Evolutionary conservation across 1,140 invertebrate species (phyloP).

Genomic region (Brachionus sp.): DNA sequence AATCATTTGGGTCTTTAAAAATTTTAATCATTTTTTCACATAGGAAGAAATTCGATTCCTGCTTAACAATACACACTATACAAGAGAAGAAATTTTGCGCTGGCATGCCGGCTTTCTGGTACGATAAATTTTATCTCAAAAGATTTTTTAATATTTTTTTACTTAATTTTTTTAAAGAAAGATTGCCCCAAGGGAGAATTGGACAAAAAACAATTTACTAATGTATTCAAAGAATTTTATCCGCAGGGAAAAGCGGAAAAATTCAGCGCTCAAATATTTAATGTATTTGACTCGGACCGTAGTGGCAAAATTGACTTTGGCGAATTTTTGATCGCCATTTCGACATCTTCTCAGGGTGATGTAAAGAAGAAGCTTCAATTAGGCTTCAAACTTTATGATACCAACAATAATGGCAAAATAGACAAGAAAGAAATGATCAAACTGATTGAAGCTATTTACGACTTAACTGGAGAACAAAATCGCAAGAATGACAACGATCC

Average conservation of each 20-base stretch:
- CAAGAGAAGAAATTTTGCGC: conserved; percentile 24
- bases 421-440: conserved; percentile 45
- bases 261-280: conserved; percentile 18
- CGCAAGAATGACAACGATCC: conserved; percentile 36
- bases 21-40: not conserved
- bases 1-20: not conserved
- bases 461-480: conserved; percentile 43
- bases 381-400: conserved; percentile 43
- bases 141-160: not conserved
- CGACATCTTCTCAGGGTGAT: conserved; percentile 42
- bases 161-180: conserved; percentile 1
- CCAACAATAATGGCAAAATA: conserved; percentile 41
- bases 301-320: conserved; percentile 46
- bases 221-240: conserved; percentile 46
- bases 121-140: not conserved
- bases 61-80: conserved; percentile 36
- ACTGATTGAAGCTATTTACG: conserved; percentile 42
- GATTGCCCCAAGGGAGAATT: conserved; percentile 44
- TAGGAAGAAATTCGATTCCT: conserved; percentile 43
- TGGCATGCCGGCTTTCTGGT: conserved; percentile 45
- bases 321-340: conserved; percentile 45
- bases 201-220: conserved; percentile 44
- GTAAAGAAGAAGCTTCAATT: conserved; percentile 19
- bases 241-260: conserved; percentile 20
- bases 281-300: conserved; percentile 30